Conservation (phyloP, 2,888 invertebrate genomes). For the Halictus quadricinctus region DNA sequence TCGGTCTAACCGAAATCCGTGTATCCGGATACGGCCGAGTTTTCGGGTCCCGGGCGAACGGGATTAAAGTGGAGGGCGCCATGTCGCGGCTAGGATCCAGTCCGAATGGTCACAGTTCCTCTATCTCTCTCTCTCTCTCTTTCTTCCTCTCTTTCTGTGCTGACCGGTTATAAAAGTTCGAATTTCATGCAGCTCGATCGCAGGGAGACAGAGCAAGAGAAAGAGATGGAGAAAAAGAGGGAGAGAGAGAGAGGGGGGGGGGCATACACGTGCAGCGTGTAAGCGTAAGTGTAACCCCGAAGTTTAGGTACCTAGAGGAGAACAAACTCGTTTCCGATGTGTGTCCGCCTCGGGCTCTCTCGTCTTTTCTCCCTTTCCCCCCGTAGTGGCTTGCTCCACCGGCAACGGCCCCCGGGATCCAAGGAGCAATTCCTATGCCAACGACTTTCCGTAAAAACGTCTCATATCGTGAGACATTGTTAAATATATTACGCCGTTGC, state of each 20-base stretch:
- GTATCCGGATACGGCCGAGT: neutral
- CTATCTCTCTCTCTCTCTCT: neutral
- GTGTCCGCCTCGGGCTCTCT: slow-evolving; percentile 50
- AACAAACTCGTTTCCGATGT: slow-evolving; percentile 72
- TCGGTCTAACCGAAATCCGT: neutral
- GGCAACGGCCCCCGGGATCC: slow-evolving; percentile 49
- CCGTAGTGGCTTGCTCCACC: neutral
- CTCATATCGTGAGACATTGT: slow-evolving; percentile 74
- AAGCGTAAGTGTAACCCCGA: slow-evolving; percentile 35
- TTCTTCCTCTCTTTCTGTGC: neutral
- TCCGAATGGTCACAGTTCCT: slow-evolving; percentile 56
- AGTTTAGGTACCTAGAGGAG: slow-evolving; percentile 57
- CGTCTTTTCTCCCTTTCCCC: neutral
- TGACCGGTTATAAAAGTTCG: slow-evolving; percentile 67
- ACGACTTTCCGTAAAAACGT: slow-evolving; percentile 80
- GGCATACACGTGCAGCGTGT: slow-evolving; percentile 1
- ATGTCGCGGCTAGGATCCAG: slow-evolving; percentile 44
- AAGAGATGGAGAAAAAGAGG: neutral
- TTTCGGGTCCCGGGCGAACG: slow-evolving; percentile 29
- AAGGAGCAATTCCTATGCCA: slow-evolving; percentile 80
- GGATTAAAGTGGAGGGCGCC: slow-evolving; percentile 55
- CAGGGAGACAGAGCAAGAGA: neutral
- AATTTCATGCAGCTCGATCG: slow-evolving; percentile 43
- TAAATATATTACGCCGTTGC: slow-evolving; percentile 73
- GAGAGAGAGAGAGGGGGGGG: neutral